Percentiles rank a stretch among this genome's conserved stretches.
Evolutionary conservation across 2,113 vertebrate genomes (phyloP).

Genomic region (Nyctibius bracteatus): DNA sequence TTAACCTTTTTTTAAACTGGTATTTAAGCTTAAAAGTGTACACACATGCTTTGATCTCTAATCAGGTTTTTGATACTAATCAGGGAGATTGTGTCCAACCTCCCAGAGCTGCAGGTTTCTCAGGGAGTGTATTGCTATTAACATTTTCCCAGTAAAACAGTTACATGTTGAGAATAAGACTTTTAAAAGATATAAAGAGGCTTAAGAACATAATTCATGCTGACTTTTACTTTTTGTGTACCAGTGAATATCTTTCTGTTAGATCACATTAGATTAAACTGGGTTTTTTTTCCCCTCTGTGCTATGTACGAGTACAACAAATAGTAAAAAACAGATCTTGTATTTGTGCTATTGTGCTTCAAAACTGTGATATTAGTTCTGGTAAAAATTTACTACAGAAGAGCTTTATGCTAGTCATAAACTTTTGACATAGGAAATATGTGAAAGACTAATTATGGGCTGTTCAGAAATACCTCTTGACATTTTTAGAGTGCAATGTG

Average conservation of each 20-base stretch:
- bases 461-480: slow-evolving; percentile 37
- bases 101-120: neutral
- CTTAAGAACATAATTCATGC: neutral
- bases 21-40: neutral
- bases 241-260: neutral
- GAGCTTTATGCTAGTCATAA: neutral
- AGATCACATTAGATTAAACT: neutral
- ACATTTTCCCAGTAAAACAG: neutral
- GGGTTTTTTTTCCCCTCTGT: neutral
- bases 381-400: neutral
- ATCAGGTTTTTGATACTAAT: neutral
- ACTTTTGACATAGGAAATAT: neutral
- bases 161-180: neutral
- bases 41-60: neutral
- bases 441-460: slow-evolving; percentile 7
- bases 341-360: neutral
- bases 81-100: neutral
- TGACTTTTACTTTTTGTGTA: neutral
- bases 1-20: neutral
- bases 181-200: neutral
- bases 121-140: neutral
- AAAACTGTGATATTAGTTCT: neutral
- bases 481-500: slow-evolving; percentile 3
- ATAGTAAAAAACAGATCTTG: neutral
- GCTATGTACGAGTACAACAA: neutral